Evolutionary conservation across 2,888 invertebrate genomes (phyloP).

Genomic region (Neelides folsomi): DNA sequence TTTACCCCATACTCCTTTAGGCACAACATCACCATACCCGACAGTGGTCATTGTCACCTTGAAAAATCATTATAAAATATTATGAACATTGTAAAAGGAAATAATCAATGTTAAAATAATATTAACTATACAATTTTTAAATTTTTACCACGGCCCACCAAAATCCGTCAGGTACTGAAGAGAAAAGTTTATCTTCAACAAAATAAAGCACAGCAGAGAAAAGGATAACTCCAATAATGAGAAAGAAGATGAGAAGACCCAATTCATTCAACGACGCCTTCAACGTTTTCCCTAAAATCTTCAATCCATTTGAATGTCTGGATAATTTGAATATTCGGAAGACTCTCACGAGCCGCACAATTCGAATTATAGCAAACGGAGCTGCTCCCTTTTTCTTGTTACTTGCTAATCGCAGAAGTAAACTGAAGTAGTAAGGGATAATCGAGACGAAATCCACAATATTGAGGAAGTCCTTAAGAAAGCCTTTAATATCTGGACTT

Average conservation of each 20-base stretch:
- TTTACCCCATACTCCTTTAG: too few relatives aligned
- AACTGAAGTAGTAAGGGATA: neutral
- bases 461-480: neutral
- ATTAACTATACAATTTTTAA: too few relatives aligned
- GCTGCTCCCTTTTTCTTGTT: neutral
- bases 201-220: neutral
- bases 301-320: conserved; percentile 1
- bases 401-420: neutral
- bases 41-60: neutral
- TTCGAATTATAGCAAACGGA: neutral
- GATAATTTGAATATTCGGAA: conserved; percentile 1
- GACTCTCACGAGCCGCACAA: neutral
- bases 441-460: neutral
- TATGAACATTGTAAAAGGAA: too few relatives aligned
- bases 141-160: neutral
- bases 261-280: neutral
- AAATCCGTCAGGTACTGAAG: neutral
- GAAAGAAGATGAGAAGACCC: neutral
- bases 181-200: neutral
- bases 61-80: too few relatives aligned
- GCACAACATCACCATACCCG: neutral
- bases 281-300: neutral
- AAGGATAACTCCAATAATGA: neutral
- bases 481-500: neutral
- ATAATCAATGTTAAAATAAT: too few relatives aligned